Evolutionary conservation across 2,888 invertebrate genomes (phyloP), one percentile per base, ranked within the genome.

Genomic region (Cephonodes hylas): DNA sequence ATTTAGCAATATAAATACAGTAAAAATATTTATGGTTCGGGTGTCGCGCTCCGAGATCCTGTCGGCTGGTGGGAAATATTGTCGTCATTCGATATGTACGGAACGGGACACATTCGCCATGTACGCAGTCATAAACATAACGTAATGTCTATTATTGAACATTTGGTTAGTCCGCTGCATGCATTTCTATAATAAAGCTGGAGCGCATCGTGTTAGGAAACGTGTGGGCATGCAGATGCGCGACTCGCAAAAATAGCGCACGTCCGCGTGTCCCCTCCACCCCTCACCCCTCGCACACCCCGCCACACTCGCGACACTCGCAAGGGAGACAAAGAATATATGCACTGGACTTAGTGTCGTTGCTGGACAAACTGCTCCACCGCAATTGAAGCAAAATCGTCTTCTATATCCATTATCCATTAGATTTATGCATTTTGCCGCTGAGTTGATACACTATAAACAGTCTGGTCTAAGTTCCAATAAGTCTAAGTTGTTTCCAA

Each of bases 161-260:
- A 53, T 53, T 31, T 20, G 18, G 31, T 27, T 18, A 10, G 27
- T 25, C 15, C 15, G 25, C 8, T 31, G n/a, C n/a, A 38, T 53
- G 53, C 53, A 53, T 53, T 53, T 53, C 53, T 53, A 20, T 15
- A 31, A 27, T 48, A 27, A 31, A 31, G 31, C 31, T n/a, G n/a
- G 18, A 46, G 18, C 27, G 53, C 53, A 20, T n/a, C 42, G 60
- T 6, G 20, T 15, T 18, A 25, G 27, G 25, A 27, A 38, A 38
- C 38, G 38, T 38, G 38, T 27, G 31, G 27, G 53, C 18, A 18
- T 53, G 53, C 53, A 53, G 27, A 18, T 31, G 53, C 48, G 48
- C 48, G 45, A 22, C 45, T 46, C n/a, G 46, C 46, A 27, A 53
- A 53, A 53, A 53, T 53, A 53, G 53, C 27, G 46, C 22, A 46